phyloP scores from a whole-genome alignment of 2,113 vertebrate genomes.

The Heterotilapia buettikoferi region DNA sequence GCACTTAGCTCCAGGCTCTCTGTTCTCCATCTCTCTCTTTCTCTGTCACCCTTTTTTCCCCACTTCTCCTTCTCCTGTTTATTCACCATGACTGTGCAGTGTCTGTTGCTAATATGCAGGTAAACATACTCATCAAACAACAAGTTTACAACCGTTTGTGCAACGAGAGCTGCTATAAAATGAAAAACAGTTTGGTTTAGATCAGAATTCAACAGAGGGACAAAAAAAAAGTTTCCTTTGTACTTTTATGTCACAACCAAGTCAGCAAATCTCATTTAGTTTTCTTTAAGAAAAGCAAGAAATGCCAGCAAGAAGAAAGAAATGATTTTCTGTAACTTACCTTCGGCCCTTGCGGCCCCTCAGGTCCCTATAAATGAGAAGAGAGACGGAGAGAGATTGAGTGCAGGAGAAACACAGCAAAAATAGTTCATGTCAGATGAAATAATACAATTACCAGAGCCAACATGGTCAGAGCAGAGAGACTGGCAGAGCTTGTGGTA shows the following conservation, averaged over 20 bases:
- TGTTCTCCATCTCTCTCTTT: slow-evolving; percentile 23
- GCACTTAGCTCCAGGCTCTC: slow-evolving; percentile 14
- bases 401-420: not conserved
- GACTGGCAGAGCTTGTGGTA: slow-evolving; percentile 47
- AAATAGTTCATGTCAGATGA: slow-evolving; percentile 54
- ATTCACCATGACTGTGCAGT: not conserved
- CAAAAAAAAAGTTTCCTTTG: not conserved
- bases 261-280: not conserved
- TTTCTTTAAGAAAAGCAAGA: not conserved
- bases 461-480: slow-evolving; percentile 58
- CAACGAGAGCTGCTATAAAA: not conserved
- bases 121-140: not conserved
- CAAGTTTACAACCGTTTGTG: not conserved
- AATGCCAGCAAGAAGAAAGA: not conserved
- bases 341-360: slow-evolving; percentile 89
- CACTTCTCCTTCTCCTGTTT: not conserved
- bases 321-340: slow-evolving; percentile 69
- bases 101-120: not conserved
- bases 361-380: slow-evolving; percentile 80
- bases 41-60: not conserved
- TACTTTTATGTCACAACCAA: not conserved
- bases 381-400: not conserved
- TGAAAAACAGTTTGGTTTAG: not conserved
- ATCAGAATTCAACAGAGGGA: not conserved
- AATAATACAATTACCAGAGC: slow-evolving; percentile 68